Evolutionary conservation across 2,888 invertebrate genomes (phyloP), one percentile per base, ranked within the genome.

Genomic region (Hemistola chrysoprasaria): DNA sequence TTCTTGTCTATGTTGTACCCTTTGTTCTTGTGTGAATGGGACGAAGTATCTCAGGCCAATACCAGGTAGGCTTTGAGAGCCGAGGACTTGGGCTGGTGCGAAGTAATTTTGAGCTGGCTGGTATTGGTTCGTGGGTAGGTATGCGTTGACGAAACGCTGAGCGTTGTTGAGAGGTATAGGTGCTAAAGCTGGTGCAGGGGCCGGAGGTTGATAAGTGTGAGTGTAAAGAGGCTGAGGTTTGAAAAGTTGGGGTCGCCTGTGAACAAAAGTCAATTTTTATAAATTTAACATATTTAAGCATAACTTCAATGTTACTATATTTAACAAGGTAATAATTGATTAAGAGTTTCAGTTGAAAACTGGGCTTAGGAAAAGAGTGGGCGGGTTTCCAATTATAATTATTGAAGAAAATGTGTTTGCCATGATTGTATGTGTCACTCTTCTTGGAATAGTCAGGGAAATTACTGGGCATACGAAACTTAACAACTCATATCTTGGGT

Each of bases 221-320:
- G 89, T 89, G 57, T 82, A 87, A 52, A 78, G 78, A 41, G 80
- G 77, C 49, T 83, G 78, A 51, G 85, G 81, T 43, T 74, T 65
- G 67, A 83, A 87, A 57, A 71, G 66, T 48, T 78, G 81, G 35
- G 83, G 86, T 52, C 81, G 73, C 82, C 88, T 88, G 77, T 39
- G 40, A 47, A 42, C 56, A 25, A 41, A 56, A 53, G 47, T n/a
- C n/a, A n/a, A n/a, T n/a, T n/a, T n/a, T n/a, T n/a, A n/a, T n/a
- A n/a, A n/a, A n/a, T n/a, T n/a, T n/a, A n/a, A n/a, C n/a, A n/a
- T n/a, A n/a, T n/a, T n/a, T n/a, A n/a, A n/a, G n/a, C n/a, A n/a
- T n/a, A n/a, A n/a, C n/a, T n/a, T n/a, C n/a, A n/a, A n/a, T n/a
- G n/a, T n/a, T n/a, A n/a, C n/a, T n/a, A n/a, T n/a, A n/a, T n/a